These are phyloP conservation scores for Dasyornis broadbenti DNA, from an alignment of 2,113 vertebrate species.

Conservation along the genomic window DNA sequence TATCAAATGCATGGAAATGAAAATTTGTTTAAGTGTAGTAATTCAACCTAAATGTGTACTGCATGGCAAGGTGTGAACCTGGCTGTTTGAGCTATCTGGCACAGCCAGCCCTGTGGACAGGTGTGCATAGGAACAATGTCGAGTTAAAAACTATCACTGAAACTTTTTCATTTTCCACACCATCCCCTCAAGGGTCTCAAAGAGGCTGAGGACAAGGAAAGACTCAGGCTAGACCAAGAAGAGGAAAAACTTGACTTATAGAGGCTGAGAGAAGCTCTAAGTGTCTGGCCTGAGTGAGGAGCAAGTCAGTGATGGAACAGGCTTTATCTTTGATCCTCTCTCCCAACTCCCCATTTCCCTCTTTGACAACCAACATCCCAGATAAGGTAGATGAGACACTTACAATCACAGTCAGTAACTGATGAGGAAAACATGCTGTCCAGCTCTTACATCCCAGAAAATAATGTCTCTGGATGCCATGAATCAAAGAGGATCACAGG, in stretches of 20 bases:
- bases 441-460: conserved; percentile 17
- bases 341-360: not conserved
- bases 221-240: not conserved
- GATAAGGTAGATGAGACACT: not conserved
- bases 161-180: not conserved
- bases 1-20: conserved; percentile 68
- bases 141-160: not conserved
- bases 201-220: not conserved
- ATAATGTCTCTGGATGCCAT: conserved; percentile 30
- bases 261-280: not conserved
- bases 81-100: not conserved
- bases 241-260: not conserved
- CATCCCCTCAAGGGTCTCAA: not conserved
- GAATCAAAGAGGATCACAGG: not conserved
- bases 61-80: not conserved
- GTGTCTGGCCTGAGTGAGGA: not conserved
- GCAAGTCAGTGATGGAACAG: not conserved
- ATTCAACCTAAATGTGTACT: not conserved
- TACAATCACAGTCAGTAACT: not conserved
- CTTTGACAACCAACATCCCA: not conserved
- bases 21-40: conserved; percentile 41
- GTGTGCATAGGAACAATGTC: not conserved
- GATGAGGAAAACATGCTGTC: conserved; percentile 59
- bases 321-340: not conserved
- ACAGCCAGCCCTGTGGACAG: not conserved